phyloP scores from a whole-genome alignment of 2,797 vertebrate species.

The Lagorchestes hirsutus region DNA sequence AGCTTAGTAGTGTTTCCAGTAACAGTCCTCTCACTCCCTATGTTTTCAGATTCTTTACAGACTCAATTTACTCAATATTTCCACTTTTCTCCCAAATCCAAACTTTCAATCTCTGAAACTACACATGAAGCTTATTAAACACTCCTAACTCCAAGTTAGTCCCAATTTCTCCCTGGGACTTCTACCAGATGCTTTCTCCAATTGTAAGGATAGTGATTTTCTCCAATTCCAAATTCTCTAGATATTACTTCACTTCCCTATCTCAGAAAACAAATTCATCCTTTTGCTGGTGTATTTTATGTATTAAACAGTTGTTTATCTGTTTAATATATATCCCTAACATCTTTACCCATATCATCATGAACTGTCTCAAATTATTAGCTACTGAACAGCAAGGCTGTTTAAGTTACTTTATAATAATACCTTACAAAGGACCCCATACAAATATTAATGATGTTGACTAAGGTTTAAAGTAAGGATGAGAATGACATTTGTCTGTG shows the following conservation, averaged over 20 bases:
- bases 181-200: neutral
- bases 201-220: neutral
- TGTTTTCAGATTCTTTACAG: neutral
- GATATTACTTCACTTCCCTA: constrained; percentile 22
- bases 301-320: neutral
- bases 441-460: neutral
- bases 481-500: neutral
- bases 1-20: neutral
- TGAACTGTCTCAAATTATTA: neutral
- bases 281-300: constrained; percentile 1
- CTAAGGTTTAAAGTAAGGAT: constrained; percentile 18
- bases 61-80: neutral
- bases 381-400: neutral
- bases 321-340: constrained; percentile 17
- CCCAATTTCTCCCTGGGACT: neutral
- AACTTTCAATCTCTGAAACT: neutral
- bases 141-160: neutral
- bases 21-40: neutral
- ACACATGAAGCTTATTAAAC: neutral
- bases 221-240: constrained; percentile 13
- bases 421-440: neutral
- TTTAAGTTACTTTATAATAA: neutral
- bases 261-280: constrained; percentile 28
- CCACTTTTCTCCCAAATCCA: neutral
- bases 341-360: constrained; percentile 10